Percentiles rank a stretch among this genome's conserved stretches.
Conservation (phyloP, 64 coral and sea anemone genomes). For the Stichodactyla helianthus region DNA sequence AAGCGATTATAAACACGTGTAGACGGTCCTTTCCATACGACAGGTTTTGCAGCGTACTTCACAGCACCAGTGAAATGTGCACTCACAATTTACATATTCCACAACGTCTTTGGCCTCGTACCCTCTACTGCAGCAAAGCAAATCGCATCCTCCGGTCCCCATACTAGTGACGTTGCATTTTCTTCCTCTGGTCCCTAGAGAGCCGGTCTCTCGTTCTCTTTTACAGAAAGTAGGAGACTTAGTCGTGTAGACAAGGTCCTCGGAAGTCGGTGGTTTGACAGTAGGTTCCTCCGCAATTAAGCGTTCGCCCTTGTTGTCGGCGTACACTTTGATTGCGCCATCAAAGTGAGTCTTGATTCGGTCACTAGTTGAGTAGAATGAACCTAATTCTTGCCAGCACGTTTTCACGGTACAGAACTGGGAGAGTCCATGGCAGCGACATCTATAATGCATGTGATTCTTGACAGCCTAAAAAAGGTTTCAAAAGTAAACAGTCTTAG, state of each 20-base stretch:
- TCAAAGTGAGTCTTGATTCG: constrained; percentile 73
- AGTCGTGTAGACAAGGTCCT: constrained; percentile 85
- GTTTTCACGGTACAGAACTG: constrained; percentile 65
- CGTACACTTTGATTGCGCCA: constrained; percentile 75
- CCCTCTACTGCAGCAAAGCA: constrained; percentile 66
- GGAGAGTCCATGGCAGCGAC: constrained; percentile 84
- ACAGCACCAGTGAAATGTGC: constrained; percentile 89
- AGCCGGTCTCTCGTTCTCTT: constrained; percentile 36
- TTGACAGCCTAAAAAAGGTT: constrained; percentile 73
- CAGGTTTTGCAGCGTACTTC: constrained; percentile 71
- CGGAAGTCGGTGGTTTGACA: constrained; percentile 62
- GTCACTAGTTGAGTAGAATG: constrained; percentile 58
- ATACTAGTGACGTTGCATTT: constrained; percentile 56
- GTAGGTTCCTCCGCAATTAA: constrained; percentile 59
- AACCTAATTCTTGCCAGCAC: constrained; percentile 62
- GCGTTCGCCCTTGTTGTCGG: constrained; percentile 64
- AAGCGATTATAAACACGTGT: constrained; percentile 43
- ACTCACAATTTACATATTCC: constrained; percentile 62
- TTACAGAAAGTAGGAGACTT: constrained; percentile 80
- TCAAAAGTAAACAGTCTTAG: constrained; percentile 4
- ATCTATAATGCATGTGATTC: constrained; percentile 56
- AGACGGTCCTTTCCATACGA: constrained; percentile 16
- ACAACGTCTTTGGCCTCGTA: constrained; percentile 17
- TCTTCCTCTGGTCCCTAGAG: constrained; percentile 65
- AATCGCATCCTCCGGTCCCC: constrained; percentile 60